phyloP scores from a whole-genome alignment of 2,113 vertebrate species.

The Psittacula cyanocephala region DNA sequence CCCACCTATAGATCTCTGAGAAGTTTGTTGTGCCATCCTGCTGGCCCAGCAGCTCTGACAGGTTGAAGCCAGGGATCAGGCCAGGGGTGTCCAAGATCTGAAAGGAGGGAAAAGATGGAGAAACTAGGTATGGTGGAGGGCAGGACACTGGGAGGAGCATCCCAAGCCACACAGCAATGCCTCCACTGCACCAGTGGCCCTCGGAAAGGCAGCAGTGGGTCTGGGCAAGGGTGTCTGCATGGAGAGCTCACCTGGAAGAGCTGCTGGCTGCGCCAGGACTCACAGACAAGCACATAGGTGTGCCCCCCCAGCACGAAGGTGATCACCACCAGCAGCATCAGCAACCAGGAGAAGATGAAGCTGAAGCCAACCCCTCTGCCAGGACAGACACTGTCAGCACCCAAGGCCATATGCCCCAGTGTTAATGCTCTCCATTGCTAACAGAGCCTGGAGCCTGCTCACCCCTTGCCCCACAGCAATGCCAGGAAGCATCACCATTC shows the following conservation, averaged over 20 bases:
- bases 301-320: constrained; percentile 82
- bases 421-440: neutral
- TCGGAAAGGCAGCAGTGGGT: neutral
- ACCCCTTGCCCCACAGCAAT: neutral
- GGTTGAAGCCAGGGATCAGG: constrained; percentile 55
- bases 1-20: constrained; percentile 78
- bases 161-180: neutral
- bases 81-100: constrained; percentile 78
- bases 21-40: constrained; percentile 59
- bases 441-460: neutral
- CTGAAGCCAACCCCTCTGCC: constrained; percentile 84
- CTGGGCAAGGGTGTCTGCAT: neutral
- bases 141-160: neutral
- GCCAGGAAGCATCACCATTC: neutral
- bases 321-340: constrained; percentile 82
- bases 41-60: constrained; percentile 53
- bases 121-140: neutral
- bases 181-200: neutral
- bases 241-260: constrained; percentile 76
- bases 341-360: constrained; percentile 88
- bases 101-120: neutral
- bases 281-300: constrained; percentile 75
- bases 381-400: neutral
- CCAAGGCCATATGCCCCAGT: fast-evolving
- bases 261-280: constrained; percentile 74